Base-by-base conservation (phyloP, 2,888 invertebrate genomes). In the Ceraclea dissimilis region DNA sequence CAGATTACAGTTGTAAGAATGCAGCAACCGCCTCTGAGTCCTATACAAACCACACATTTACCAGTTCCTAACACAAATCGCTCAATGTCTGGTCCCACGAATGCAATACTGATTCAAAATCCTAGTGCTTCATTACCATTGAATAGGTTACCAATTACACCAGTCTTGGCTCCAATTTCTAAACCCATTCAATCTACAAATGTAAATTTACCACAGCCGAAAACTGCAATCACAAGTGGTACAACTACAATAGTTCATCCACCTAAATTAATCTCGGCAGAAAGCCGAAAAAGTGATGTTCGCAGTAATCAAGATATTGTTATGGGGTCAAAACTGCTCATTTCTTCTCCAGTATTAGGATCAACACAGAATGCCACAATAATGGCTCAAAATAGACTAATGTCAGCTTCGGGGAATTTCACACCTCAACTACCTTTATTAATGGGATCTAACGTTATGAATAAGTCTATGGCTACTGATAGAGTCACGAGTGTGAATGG, bases 71-170 rank as follows among this genome's bases (percentile, higher is more conserved):
- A 72, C 21, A 54, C 53, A 44, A 58, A 52, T 34, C 70, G 75
- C 61, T 65, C 75, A 43, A 71, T 77, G 71, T 77, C 77, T 2
- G 74, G 70, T 62, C 70, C 76, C 63, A 71, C 74, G 1, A 75
- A 71, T 65, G 75, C 77, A 2, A 76, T 77, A 17, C 64, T 77
- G 54, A 75, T 77, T 19, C 77, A 76, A 67, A 71, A 74, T n/a
- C 73, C 72, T 65, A 73, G 74, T 34, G 60, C 73, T 11, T 72
- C 75, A 10, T 66, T 76, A 55, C 75, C 78, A 65, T 74, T 79
- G 57, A 81, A 76, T 64, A 69, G 83, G 49, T 68, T 83, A 57
- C 81, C 83, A 22, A 78, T 81, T 44, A 78, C 81, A 20, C 78
- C 83, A 39, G 76, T 82, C 21, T 69, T 82, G 63, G 70, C 79